A percentile compares a stretch with the other conserved stretches of the same genome.
Conservation (phyloP, 2,888 invertebrate genomes). For the Eurytoma californica region DNA sequence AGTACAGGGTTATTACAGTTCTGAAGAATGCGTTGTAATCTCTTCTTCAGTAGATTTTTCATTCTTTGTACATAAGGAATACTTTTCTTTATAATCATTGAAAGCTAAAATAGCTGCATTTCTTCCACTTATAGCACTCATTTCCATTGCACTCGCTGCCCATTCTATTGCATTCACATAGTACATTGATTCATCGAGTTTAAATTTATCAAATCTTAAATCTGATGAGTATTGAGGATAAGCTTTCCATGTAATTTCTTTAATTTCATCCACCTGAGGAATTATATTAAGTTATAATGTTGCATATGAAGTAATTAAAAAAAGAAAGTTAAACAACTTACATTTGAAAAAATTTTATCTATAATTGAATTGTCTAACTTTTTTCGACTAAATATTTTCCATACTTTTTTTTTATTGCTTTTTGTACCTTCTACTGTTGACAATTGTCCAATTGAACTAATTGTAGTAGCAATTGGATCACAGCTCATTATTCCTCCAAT, state of each 20-base stretch:
- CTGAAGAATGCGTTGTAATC: constrained; percentile 15
- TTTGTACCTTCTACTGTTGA: constrained; percentile 67
- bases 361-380: constrained; percentile 74
- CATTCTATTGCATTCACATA: constrained; percentile 81
- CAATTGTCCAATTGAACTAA: constrained; percentile 76
- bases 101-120: constrained; percentile 79
- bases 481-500: constrained; percentile 75
- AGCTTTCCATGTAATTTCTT: constrained; percentile 77
- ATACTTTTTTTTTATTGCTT: constrained; percentile 71
- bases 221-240: constrained; percentile 77
- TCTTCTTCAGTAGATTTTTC: not conserved
- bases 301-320: not conserved
- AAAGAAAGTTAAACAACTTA: constrained; percentile 54
- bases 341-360: constrained; percentile 75
- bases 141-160: constrained; percentile 83
- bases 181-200: constrained; percentile 77
- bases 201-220: constrained; percentile 73
- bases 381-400: constrained; percentile 79
- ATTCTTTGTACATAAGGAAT: not conserved
- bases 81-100: constrained; percentile 66
- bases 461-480: constrained; percentile 71
- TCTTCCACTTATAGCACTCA: constrained; percentile 79
- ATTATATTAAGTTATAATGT: not conserved
- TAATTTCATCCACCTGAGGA: constrained; percentile 64
- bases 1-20: constrained; percentile 19